These are phyloP conservation scores for Prionace glauca DNA, from an alignment of 2,797 vertebrate species.

Conservation along the genomic window DNA sequence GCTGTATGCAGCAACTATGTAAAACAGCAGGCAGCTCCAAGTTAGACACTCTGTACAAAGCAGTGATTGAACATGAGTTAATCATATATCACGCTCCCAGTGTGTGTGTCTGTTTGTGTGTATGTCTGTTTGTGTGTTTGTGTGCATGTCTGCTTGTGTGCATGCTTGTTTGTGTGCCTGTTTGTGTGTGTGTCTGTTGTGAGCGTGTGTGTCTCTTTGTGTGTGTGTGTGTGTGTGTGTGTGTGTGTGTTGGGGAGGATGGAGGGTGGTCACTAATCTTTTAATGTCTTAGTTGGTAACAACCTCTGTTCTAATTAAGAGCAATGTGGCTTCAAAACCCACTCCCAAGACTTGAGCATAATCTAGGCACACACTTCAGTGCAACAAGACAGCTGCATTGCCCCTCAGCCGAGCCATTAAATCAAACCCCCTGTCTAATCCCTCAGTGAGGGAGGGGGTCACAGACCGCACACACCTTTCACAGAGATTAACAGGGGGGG, in stretches of 20 bases:
- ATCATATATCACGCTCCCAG: neutral
- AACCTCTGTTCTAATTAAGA: neutral
- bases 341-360: neutral
- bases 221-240: too few species aligned
- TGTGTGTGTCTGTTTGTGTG: too few species aligned
- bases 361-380: neutral
- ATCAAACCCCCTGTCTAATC: neutral
- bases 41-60: neutral
- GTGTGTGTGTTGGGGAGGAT: neutral
- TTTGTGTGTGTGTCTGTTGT: too few species aligned
- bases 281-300: neutral
- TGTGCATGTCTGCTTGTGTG: too few species aligned
- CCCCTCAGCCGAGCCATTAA: neutral
- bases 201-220: too few species aligned
- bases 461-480: neutral
- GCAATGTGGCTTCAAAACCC: neutral
- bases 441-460: neutral
- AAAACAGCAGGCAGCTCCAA: neutral
- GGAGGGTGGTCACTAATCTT: neutral
- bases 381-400: neutral
- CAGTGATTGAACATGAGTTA: neutral
- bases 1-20: neutral
- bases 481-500: neutral
- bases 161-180: too few species aligned
- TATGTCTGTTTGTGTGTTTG: too few species aligned